Evolutionary conservation across 2,113 vertebrate species (phyloP), one percentile per base, ranked within the genome.

Genomic region (Mastomys natalensis): DNA sequence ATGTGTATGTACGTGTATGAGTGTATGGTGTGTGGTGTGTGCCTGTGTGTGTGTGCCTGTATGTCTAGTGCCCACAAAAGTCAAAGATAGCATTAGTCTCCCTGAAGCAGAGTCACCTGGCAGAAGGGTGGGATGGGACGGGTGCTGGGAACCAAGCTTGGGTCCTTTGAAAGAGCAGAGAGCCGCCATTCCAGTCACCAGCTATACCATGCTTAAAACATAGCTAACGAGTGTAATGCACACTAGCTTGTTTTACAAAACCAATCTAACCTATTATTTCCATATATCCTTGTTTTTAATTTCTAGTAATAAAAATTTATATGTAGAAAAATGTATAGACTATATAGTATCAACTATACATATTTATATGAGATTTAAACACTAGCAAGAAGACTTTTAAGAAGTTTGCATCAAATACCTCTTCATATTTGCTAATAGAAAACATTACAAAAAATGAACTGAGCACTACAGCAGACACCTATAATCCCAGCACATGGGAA

Each of bases 401-500:
- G 95, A 95, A 96, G 95, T 88, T 60, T 90, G 37, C 11, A 81
- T 81, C 85, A 94, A 97, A 29, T 72, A 88, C 64, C 22, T 95
- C 26, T 92, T 43, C 51, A 87, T 7, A 19, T 22, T 17, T 90
- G 76, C 60, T 81, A 77, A 72, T 17, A 91, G 17, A 87, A 94
- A 96, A 60, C 9, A 62, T n/a, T 53, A 77, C 3, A 80, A 45
- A 62, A 45, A 19, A 31, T 34, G 60, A 66, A 1, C 9, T 45
- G 26, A 15, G 37, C 12, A 29, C n/a, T 34, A n/a, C 24, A 21
- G 60, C 82, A 66, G 16, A 45, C 17, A 3, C 24, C 26, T 45
- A 26, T 10, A 43, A 40, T 64, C 55, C 37, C 82, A 19, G 82
- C 40, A 64, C 82, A 31, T 1, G 29, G 29, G 15, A 64, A 45